phyloP scores from a whole-genome alignment of 1,140 invertebrate genomes.

The Nilaparvata lugens region DNA sequence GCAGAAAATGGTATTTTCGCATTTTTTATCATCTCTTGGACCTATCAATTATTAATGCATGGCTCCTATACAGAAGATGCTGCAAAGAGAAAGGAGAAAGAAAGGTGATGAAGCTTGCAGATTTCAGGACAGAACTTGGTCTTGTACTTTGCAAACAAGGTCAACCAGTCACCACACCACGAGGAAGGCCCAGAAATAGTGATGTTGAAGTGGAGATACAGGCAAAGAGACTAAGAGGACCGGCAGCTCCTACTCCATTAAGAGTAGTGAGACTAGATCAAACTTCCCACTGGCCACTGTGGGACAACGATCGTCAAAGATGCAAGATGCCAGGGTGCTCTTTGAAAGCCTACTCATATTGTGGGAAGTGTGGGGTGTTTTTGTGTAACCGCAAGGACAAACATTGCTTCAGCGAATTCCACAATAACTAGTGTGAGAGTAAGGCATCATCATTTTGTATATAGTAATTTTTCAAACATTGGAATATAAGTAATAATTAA shows the following conservation, averaged over 20 bases:
- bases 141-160: neutral
- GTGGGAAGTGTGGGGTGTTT: too few relatives aligned
- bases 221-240: neutral
- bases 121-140: constrained; percentile 4
- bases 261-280: constrained; percentile 7
- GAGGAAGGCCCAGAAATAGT: neutral
- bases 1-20: constrained; percentile 35
- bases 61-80: constrained; percentile 21
- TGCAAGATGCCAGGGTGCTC: neutral
- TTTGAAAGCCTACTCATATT: neutral
- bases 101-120: neutral
- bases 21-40: constrained; percentile 39
- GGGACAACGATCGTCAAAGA: neutral
- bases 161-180: neutral
- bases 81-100: neutral
- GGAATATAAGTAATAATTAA: too few relatives aligned
- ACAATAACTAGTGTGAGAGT: too few relatives aligned
- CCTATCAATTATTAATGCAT: constrained; percentile 28
- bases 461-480: too few relatives aligned
- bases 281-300: neutral
- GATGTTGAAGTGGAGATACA: constrained; percentile 1
- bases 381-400: too few relatives aligned
- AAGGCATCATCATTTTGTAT: too few relatives aligned
- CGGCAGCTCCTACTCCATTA: neutral
- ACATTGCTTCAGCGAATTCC: too few relatives aligned